A percentile compares a stretch with the other conserved stretches of the same genome.
Evolutionary conservation across 2,888 invertebrate genomes (phyloP).

Genomic region (Drosophila mulleri): DNA sequence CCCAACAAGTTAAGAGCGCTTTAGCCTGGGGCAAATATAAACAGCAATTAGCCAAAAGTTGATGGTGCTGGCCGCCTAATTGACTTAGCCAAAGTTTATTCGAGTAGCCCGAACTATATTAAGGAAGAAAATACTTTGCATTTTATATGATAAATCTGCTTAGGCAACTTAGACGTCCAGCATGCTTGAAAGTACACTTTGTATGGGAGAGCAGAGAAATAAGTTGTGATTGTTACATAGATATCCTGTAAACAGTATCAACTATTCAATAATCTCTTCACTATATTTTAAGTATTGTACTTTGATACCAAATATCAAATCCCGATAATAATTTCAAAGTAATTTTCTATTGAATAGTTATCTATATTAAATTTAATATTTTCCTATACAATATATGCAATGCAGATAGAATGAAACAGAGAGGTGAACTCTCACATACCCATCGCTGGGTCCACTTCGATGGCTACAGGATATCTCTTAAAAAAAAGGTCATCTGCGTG

Average conservation of each 20-base stretch:
- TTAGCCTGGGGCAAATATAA: constrained; percentile 45
- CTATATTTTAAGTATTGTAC: too few relatives aligned
- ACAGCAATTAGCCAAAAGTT: constrained; percentile 59
- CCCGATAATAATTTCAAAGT: too few relatives aligned
- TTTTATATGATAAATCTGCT: constrained; percentile 38
- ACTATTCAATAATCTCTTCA: too few relatives aligned
- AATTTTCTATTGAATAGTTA: too few relatives aligned
- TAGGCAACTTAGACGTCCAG: constrained; percentile 17
- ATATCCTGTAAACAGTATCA: background rate
- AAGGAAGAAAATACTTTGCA: constrained; percentile 46
- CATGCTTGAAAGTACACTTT: constrained; percentile 35
- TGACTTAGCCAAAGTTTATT: constrained; percentile 45
- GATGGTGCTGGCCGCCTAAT: constrained; percentile 46
- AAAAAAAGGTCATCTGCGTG: constrained; percentile 48
- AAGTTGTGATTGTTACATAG: too few relatives aligned
- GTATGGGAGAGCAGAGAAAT: constrained; percentile 1
- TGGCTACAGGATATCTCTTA: background rate
- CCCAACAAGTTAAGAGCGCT: constrained; percentile 33
- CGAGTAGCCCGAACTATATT: constrained; percentile 37
- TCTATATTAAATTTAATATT: too few relatives aligned
- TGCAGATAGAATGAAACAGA: too few relatives aligned
- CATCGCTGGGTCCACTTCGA: background rate
- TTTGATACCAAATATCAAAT: too few relatives aligned
- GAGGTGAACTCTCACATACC: background rate
- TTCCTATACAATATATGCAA: too few relatives aligned